Evolutionary conservation across 1,140 invertebrate species (phyloP), one percentile per base, ranked within the genome.

Genomic region (Pantala flavescens): DNA sequence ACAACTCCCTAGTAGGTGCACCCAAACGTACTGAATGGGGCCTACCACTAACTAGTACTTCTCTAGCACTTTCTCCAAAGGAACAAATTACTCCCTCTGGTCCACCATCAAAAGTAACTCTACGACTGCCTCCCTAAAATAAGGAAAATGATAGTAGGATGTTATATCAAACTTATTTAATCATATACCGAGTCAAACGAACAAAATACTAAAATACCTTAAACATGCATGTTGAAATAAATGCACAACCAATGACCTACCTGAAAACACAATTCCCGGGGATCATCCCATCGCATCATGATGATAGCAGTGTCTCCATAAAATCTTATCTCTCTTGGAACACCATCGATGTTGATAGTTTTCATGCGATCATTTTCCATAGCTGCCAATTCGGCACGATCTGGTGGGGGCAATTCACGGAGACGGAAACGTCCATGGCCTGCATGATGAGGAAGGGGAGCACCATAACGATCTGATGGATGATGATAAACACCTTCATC

Each of bases 1-100:
- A 95, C 0, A 99, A 84, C 82, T 98, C 96, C 73, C 95, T 86
- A 0, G 94, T 96, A 0, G 96, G 96, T 23, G 91, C 93, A 43
- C 97, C 97, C 76, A 98, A 91, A 78, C 91, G 87, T 42, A 99
- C 91, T 75, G 89, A 86, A 78, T 84, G 73, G 16, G 36, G 23
- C 16, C 23, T 14, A 42, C 28, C 28, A 24, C 71, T 72, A 2
- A 72, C 28, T 23, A 72, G 23, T 5, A 72, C 71, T 24, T 72
- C 71, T 72, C 28, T 72, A 5, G 71, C 3, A 14, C 71, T 19
- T 80, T 81, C 79, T n/a, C 78, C 79, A 19, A 78, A 72, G 11
- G 42, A 28, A 19, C 77, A 75, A 28, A 77, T 71, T 21, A 78
- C 23, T 0, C 74, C 74, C 16, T 76, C 36, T 36, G 75, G 72